Base-by-base conservation (phyloP, 1,140 invertebrate genomes). In the Aradophagus sp. region DNA sequence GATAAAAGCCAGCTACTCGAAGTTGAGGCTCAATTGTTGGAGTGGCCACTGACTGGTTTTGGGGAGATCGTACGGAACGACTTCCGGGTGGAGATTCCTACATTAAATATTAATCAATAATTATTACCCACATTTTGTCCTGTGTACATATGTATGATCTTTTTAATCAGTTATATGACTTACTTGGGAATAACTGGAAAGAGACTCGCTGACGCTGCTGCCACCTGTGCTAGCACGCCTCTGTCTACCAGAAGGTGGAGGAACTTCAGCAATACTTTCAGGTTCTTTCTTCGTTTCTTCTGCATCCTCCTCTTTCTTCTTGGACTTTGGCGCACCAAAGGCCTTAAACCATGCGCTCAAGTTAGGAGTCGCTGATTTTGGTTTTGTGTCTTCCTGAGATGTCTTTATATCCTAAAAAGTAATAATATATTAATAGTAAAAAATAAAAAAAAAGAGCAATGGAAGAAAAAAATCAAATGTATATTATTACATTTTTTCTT, bases 331-430 rank as follows among this genome's bases (percentile, higher is more conserved):
- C 0, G 91, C 91, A 29, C 94, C 94, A 80, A 96, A 96, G 0
- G 93, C 93, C 84, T 95, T 95, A 44, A 95, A 93, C 94, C 94
- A 96, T 8, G 93, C 94, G 80, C 93, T 95, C 31, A 95, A 86
- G 85, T 95, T 95, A 0, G 94, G 93, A 39, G 93, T 94, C 11
- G 92, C 90, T 2, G 79, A 78, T 73, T 80, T 85, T 27, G 75
- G 80, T 62, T 80, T 87, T 1, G 67, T 23, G 65, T 86, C 80
- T 16, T 81, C 76, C 2, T 34, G 45, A 52, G 75, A 41, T 16
- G 41, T 41, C 45, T 68, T 44, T 11, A 36, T 74, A 47, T 78
- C 68, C 47, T 72, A 56, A 8, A 12, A 6, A 7, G 17, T 55
- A 20, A 13, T 35, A 19, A 39, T 32, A 55, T 10, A 27, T 27